These are phyloP conservation scores for Tetanocera ferruginea DNA, from an alignment of 2,888 invertebrate species.

Conservation along the genomic window DNA sequence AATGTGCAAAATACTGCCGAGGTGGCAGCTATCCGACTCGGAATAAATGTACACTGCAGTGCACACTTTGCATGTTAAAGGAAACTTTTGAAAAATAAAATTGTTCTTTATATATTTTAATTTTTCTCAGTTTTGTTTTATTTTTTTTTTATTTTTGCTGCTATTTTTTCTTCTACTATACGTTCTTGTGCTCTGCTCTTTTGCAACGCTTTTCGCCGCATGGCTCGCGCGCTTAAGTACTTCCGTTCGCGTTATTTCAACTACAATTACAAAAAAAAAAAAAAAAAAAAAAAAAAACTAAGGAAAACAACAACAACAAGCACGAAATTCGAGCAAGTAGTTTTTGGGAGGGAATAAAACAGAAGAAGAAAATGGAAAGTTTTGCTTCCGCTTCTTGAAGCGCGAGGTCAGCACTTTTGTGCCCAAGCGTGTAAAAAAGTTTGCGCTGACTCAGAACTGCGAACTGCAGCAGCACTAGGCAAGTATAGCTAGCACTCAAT, in stretches of 20 bases:
- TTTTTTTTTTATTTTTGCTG: not conserved
- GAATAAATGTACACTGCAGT: not conserved
- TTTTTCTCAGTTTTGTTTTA: no score
- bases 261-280: not conserved
- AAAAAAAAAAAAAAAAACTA: not conserved
- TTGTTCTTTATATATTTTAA: not conserved
- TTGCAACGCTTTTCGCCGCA: not conserved
- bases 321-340: not conserved
- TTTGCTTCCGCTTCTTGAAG: not conserved
- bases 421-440: constrained; percentile 7
- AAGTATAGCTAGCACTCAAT: no score
- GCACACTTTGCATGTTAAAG: constrained; percentile 14
- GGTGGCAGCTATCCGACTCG: not conserved
- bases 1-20: not conserved
- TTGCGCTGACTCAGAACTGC: not conserved
- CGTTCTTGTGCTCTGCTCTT: not conserved
- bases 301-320: not conserved
- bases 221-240: not conserved
- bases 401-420: constrained; percentile 15
- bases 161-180: not conserved
- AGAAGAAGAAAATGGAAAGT: not conserved
- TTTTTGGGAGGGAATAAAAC: not conserved
- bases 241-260: constrained; percentile 10
- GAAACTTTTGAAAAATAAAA: not conserved
- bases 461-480: no score